These are phyloP conservation scores for Pelmatolapia mariae DNA, from an alignment of 2,113 vertebrate genomes.

Conservation along the genomic window DNA sequence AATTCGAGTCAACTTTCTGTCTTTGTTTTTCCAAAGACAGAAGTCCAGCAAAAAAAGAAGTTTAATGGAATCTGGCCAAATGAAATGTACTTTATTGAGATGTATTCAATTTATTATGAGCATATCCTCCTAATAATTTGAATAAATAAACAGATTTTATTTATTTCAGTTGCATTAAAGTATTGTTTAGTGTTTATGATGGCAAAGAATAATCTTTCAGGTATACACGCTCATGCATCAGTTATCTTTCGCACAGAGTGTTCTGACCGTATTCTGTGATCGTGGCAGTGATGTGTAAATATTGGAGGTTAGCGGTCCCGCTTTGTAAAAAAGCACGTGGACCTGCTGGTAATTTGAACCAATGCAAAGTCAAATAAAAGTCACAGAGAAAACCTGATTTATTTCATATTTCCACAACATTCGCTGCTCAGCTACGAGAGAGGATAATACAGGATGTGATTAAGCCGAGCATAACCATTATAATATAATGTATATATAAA, in stretches of 20 bases:
- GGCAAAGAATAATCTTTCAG: neutral
- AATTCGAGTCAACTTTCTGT: neutral
- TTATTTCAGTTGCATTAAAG: neutral
- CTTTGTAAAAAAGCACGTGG: neutral
- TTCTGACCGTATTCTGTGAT: neutral
- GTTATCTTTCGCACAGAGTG: neutral
- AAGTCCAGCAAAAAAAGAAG: neutral
- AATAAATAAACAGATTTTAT: neutral
- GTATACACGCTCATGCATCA: neutral
- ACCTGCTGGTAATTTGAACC: neutral
- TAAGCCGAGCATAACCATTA: rapidly evolving
- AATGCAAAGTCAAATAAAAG: neutral
- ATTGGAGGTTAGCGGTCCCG: neutral
- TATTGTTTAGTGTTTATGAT: neutral
- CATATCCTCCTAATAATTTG: neutral
- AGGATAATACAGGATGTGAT: neutral
- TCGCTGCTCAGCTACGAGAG: neutral
- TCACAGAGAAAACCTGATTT: neutral
- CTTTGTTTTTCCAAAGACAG: neutral
- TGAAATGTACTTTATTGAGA: neutral
- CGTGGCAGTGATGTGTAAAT: neutral
- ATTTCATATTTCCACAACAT: neutral
- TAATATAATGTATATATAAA: neutral
- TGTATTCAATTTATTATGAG: neutral
- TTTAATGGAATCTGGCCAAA: neutral